These are phyloP conservation scores for Drosophila nasuta DNA, from an alignment of 1,140 invertebrate species.

Conservation along the genomic window DNA sequence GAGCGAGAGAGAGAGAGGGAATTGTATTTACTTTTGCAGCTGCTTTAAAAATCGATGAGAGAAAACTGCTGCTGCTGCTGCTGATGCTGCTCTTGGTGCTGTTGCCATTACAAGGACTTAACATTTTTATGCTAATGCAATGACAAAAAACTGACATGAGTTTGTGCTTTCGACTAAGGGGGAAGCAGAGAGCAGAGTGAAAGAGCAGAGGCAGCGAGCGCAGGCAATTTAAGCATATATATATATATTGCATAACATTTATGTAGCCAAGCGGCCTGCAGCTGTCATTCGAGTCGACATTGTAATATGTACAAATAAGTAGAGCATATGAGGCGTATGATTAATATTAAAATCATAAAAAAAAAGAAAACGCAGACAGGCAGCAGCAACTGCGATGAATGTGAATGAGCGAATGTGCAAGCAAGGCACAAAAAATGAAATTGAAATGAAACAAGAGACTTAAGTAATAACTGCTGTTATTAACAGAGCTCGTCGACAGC, in stretches of 20 bases:
- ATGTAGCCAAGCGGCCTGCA: conserved; percentile 15
- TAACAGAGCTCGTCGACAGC: conserved; percentile 38
- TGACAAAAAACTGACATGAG: conserved; percentile 62
- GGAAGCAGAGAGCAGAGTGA: neutral
- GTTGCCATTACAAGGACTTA: conserved; percentile 57
- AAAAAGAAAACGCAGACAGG: neutral
- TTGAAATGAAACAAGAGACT: conserved; percentile 69
- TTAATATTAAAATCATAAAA: conserved; percentile 62
- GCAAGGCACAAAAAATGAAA: conserved; percentile 55
- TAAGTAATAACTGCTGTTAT: conserved; percentile 68
- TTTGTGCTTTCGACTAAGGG: conserved; percentile 29
- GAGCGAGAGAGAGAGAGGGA: neutral
- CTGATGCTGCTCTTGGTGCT: conserved; percentile 18
- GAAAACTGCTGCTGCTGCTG: conserved; percentile 17
- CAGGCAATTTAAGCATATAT: conserved; percentile 46
- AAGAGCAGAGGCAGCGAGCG: no score
- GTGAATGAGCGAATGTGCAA: conserved; percentile 44
- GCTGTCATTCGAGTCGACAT: conserved; percentile 56
- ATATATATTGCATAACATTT: conserved; percentile 62
- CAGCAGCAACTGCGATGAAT: conserved; percentile 7
- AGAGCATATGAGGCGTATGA: conserved; percentile 68
- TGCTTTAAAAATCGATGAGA: conserved; percentile 53
- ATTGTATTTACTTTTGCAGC: neutral
- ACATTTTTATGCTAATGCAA: conserved; percentile 68
- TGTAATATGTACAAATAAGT: conserved; percentile 67